Percentiles rank a stretch among this genome's conserved stretches.
Evolutionary conservation across 2,888 invertebrate genomes (phyloP).

Genomic region (Leptopilina drosophilae): DNA sequence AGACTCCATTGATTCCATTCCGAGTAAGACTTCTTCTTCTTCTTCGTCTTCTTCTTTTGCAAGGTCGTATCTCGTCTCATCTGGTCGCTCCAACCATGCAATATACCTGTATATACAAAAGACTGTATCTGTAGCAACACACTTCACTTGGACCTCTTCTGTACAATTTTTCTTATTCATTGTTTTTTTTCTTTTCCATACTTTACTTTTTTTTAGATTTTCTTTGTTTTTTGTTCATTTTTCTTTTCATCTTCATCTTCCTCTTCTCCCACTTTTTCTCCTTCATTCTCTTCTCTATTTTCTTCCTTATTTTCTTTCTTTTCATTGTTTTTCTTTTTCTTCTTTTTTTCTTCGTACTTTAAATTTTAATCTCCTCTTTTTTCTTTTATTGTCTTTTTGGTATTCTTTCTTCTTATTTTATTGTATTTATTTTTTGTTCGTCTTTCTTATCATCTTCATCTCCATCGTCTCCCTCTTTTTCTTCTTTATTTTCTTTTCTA

Average conservation of each 20-base stretch:
- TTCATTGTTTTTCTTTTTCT: neutral
- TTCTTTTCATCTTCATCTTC: neutral
- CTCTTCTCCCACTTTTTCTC: no score
- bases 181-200: no score
- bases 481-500: no score
- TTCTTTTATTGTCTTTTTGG: no score
- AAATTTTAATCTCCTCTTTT: no score
- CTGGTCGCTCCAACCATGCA: conserved; percentile 22
- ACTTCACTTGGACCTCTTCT: conserved; percentile 17
- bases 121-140: conserved; percentile 31
- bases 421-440: no score
- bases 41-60: neutral
- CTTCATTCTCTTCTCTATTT: no score
- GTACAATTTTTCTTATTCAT: neutral
- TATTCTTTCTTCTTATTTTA: no score
- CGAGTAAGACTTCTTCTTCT: conserved; percentile 28
- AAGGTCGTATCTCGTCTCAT: conserved; percentile 43
- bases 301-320: neutral
- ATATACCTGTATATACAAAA: conserved; percentile 33
- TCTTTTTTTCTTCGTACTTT: no score
- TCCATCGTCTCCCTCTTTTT: no score
- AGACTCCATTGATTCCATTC: conserved; percentile 69
- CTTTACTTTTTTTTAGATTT: neutral
- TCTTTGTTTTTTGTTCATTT: neutral
- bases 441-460: no score